Conservation (phyloP, 2,113 vertebrate species). For the Puma concolor region DNA sequence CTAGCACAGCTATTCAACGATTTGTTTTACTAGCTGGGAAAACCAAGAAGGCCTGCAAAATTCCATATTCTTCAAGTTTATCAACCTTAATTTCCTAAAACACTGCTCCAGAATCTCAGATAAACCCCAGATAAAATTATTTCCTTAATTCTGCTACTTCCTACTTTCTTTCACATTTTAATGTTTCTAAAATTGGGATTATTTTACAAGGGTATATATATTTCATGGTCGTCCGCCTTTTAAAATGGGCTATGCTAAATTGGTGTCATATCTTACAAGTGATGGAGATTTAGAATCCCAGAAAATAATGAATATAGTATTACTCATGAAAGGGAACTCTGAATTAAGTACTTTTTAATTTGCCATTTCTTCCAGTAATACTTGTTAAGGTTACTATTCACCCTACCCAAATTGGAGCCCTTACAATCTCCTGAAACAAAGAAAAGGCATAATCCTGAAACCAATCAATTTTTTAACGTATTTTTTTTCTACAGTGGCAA, state of each 20-base stretch:
- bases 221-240: background rate
- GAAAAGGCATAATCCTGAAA: background rate
- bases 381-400: background rate
- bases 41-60: background rate
- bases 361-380: conserved; percentile 9
- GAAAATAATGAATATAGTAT: background rate
- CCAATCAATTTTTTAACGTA: background rate
- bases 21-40: background rate
- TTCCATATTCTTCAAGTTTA: background rate
- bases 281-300: background rate
- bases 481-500: background rate
- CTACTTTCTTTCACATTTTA: background rate
- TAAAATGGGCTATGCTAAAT: background rate
- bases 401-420: background rate
- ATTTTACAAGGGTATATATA: background rate
- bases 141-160: conserved; percentile 28
- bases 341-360: conserved; percentile 41
- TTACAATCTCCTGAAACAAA: conserved; percentile 42
- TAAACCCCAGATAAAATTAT: background rate
- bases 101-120: background rate
- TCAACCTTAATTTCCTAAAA: conserved; percentile 31
- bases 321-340: background rate
- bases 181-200: conserved; percentile 35
- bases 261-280: background rate
- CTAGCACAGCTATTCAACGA: background rate